Evolutionary conservation across 2,113 vertebrate species (phyloP).

Genomic region (Peromyscus polionotus): DNA sequence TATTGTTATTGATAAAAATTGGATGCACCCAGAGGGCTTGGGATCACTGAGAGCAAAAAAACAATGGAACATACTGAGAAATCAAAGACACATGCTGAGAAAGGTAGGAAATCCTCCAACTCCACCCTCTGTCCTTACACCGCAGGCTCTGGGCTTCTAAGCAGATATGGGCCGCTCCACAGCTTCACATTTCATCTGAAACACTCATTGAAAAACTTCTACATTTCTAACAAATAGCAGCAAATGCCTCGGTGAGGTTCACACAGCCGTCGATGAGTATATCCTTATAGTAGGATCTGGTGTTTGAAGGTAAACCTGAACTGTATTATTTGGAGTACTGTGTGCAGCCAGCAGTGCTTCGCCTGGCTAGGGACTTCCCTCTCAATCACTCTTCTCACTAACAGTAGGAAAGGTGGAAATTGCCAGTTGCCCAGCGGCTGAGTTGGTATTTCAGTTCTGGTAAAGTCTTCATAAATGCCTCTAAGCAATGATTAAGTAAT

Average conservation of each 20-base stretch:
- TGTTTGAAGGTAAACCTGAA: not conserved
- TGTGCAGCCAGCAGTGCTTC: not conserved
- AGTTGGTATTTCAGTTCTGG: not conserved
- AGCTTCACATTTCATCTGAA: not conserved
- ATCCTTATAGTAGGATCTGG: not conserved
- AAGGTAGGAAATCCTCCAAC: conserved; percentile 78
- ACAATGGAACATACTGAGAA: conserved; percentile 84
- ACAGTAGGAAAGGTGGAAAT: not conserved
- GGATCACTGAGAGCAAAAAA: conserved; percentile 39
- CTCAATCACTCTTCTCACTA: not conserved
- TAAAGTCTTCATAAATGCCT: not conserved
- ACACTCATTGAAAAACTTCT: not conserved
- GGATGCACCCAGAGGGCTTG: not conserved
- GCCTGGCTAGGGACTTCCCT: not conserved
- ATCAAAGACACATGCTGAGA: conserved; percentile 38
- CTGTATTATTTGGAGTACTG: not conserved
- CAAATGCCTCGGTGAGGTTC: not conserved
- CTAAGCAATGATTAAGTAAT: not conserved
- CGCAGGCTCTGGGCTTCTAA: not conserved
- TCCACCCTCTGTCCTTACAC: not conserved
- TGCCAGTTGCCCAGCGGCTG: not conserved
- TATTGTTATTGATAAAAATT: conserved; percentile 49
- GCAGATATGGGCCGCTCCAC: rapidly evolving
- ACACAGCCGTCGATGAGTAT: not conserved
- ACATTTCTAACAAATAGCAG: not conserved